phyloP scores from a whole-genome alignment of 2,113 vertebrate genomes.

The Callaeas wilsoni region DNA sequence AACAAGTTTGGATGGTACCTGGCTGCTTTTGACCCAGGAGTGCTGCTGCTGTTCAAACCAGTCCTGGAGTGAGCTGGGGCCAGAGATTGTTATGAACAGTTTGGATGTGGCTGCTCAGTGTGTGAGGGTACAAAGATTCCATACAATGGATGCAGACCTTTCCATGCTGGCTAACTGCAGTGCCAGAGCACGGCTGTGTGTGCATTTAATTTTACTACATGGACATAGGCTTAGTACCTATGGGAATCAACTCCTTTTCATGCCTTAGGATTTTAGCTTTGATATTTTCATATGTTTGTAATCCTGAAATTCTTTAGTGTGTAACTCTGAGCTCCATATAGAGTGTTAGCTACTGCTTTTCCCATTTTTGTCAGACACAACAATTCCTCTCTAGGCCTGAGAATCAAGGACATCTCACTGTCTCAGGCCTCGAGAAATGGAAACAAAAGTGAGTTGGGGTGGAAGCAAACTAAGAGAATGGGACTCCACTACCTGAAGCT shows the following conservation, averaged over 20 bases:
- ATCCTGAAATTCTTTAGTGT: too few species aligned
- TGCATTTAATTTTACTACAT: accelerated
- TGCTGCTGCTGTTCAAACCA: neutral
- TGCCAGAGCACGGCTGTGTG: accelerated
- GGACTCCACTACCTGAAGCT: too few species aligned
- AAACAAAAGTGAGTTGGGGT: too few species aligned
- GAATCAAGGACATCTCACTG: too few species aligned
- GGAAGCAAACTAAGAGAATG: too few species aligned
- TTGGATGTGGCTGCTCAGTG: neutral
- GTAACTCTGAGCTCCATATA: too few species aligned
- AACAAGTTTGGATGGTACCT: neutral
- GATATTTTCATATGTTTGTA: too few species aligned
- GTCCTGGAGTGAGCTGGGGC: neutral
- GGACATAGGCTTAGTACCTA: neutral
- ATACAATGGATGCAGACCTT: neutral
- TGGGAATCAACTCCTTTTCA: neutral
- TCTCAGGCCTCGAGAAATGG: too few species aligned
- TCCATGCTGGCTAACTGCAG: neutral
- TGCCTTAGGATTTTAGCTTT: too few species aligned
- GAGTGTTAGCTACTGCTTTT: too few species aligned
- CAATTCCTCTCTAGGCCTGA: too few species aligned
- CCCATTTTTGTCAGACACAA: too few species aligned
- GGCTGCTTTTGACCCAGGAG: neutral
- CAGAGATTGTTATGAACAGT: neutral
- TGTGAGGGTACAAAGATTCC: neutral